Conservation (phyloP, 1,140 invertebrate genomes). For the Trachelipus rathkii region DNA sequence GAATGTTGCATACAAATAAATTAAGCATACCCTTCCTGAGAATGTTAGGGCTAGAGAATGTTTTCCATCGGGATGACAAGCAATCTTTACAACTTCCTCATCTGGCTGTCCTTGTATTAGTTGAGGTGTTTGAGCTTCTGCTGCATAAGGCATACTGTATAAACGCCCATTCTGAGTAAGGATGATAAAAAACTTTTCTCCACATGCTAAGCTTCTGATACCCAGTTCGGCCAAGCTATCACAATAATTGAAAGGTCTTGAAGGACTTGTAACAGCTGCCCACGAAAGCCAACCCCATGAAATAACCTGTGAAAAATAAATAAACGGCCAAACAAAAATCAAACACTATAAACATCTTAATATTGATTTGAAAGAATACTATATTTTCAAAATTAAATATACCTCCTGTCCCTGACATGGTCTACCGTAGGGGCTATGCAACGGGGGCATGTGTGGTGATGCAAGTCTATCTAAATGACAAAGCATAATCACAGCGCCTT, state of each 20-base stretch:
- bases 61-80: constrained; percentile 69
- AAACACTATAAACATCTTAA: background rate
- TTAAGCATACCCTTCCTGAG: constrained; percentile 52
- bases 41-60: constrained; percentile 68
- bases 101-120: constrained; percentile 57
- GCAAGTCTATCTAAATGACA: constrained; percentile 81
- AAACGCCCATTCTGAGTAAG: constrained; percentile 62
- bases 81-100: constrained; percentile 66
- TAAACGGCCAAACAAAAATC: background rate
- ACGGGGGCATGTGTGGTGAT: constrained; percentile 67
- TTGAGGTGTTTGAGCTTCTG: constrained; percentile 52
- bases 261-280: constrained; percentile 50
- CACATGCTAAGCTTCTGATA: constrained; percentile 64
- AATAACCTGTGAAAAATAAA: constrained; percentile 53
- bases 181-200: constrained; percentile 62
- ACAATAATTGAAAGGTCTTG: constrained; percentile 58
- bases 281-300: constrained; percentile 63
- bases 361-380: too few species aligned
- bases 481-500: constrained; percentile 82
- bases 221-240: constrained; percentile 60
- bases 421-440: constrained; percentile 39
- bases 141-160: constrained; percentile 57
- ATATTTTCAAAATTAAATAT: constrained; percentile 19
- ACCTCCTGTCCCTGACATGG: constrained; percentile 38
- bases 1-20: background rate